Evolutionary conservation across 2,113 vertebrate species (phyloP).

Genomic region (Meriones unguiculatus): DNA sequence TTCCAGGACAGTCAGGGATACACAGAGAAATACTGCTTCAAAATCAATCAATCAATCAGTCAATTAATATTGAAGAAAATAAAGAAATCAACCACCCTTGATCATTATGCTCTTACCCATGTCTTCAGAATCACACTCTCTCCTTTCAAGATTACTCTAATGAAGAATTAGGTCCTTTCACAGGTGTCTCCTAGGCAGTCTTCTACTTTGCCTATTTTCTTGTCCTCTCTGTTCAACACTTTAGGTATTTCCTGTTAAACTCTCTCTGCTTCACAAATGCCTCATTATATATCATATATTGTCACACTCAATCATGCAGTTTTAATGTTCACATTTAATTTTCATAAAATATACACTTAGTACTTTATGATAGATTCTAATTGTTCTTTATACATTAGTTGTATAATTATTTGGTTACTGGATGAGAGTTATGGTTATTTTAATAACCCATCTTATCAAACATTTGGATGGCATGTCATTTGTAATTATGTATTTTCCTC

Average conservation of each 20-base stretch:
- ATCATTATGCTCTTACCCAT: neutral
- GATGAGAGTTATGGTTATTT: neutral
- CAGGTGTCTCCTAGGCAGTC: neutral
- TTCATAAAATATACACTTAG: neutral
- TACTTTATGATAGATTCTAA: neutral
- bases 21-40: neutral
- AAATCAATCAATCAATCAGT: neutral
- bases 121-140: neutral
- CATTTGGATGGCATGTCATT: neutral
- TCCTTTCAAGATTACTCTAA: neutral
- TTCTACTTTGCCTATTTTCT: neutral
- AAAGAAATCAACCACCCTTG: neutral
- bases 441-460: neutral
- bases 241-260: neutral
- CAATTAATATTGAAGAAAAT: too few species aligned
- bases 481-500: neutral
- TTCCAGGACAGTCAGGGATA: neutral
- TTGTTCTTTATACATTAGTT: neutral
- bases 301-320: neutral
- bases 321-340: slow-evolving; percentile 1
- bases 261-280: neutral
- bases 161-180: neutral
- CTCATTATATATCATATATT: neutral
- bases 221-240: neutral
- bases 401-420: neutral